phyloP scores from a whole-genome alignment of 2,797 vertebrate species.

The Halcyon smyrnensis region DNA sequence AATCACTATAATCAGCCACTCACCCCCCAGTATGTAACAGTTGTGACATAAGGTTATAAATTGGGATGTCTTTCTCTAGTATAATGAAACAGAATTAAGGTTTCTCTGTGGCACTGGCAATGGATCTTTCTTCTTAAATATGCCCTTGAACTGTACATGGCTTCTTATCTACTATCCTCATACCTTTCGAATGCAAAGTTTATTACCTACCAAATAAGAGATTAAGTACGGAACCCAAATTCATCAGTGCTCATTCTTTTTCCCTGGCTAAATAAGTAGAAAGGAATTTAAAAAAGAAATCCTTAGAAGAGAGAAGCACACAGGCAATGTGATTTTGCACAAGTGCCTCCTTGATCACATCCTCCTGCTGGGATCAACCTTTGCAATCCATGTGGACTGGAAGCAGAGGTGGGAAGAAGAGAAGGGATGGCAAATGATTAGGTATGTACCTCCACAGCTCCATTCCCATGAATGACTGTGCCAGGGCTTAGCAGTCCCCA shows the following conservation, averaged over 20 bases:
- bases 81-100: background rate
- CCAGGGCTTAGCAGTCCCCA: background rate
- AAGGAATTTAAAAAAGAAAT: background rate
- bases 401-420: background rate
- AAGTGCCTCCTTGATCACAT: background rate
- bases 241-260: background rate
- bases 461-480: background rate
- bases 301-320: background rate
- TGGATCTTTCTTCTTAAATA: background rate
- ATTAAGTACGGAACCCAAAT: background rate
- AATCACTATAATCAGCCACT: background rate
- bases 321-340: background rate
- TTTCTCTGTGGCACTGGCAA: background rate
- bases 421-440: background rate
- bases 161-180: background rate
- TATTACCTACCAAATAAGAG: background rate
- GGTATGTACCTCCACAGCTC: background rate
- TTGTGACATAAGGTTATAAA: background rate
- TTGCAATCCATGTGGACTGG: background rate
- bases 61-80: background rate
- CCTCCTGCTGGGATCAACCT: background rate
- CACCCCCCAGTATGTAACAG: background rate
- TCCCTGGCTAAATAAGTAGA: background rate
- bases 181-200: background rate
- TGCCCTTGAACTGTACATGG: background rate